Evolutionary conservation across 2,797 vertebrate species (phyloP), one percentile per base, ranked within the genome.

Genomic region (Neostethus bicornis): DNA sequence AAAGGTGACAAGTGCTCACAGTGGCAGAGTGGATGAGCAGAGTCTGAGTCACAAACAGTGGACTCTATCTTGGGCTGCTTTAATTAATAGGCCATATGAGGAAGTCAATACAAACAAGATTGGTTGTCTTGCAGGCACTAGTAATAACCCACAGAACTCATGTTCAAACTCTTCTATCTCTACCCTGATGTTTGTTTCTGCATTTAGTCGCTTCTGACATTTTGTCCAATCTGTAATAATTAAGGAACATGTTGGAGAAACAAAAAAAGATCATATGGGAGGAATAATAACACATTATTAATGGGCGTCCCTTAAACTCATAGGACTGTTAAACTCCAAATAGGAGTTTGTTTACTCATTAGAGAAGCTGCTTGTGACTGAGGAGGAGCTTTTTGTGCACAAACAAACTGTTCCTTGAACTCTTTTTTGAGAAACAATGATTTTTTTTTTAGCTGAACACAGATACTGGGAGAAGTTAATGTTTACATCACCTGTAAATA

Each of bases 51-150:
- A 87, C 79, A 60, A 55, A 46, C 56, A 5, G 25, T 1, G 1
- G 7, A 25, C 31, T 76, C 80, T 85, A 85, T 85, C 68, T 86
- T 82, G 39, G 56, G 69, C 51, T 48, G 8, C 66, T 66, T 75
- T 55, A 17, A 84, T 80, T 75, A 77, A 67, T 79, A 73, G 43
- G 28, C 50, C 76, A 54, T 67, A 41, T 2, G 37, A 74, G 60
- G 57, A 76, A 68, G 58, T 84, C 81, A 28, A 83, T 84, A 73
- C 26, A 61, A 69, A 76, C 51, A 53, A 47, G 57, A 68, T 55
- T 55, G 44, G 19, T 60, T 19, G 51, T 10, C 58, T 58, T 51
- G 17, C 32, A 62, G 57, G 43, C 54, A 55, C 17, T 10, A 43
- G 51, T 44, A 47, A 25, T 55, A 54, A 8, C 16, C 35, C 47